These are phyloP conservation scores for Myanophis thanlyinensis DNA, from an alignment of 2,113 vertebrate genomes.

Conservation along the genomic window DNA sequence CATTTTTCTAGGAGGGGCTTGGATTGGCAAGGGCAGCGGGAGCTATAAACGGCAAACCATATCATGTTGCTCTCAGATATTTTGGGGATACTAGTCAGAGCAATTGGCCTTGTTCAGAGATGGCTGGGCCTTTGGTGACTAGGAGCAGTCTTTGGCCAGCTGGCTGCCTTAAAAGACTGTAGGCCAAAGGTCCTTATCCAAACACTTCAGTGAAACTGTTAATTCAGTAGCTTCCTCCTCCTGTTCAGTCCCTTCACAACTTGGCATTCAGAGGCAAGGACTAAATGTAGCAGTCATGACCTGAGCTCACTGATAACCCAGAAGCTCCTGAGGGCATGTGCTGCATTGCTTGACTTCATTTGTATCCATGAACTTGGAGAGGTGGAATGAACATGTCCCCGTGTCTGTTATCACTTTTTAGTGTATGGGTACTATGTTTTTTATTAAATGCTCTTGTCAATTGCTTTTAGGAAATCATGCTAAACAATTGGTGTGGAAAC, in stretches of 20 bases:
- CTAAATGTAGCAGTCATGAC: not conserved
- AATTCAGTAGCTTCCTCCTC: not conserved
- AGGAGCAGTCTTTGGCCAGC: not conserved
- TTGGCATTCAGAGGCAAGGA: not conserved
- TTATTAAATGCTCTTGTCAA: not conserved
- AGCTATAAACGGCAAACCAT: not conserved
- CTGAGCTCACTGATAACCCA: not conserved
- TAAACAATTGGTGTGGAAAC: not conserved
- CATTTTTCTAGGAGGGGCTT: not conserved
- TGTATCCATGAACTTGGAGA: not conserved
- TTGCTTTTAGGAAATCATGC: too few species aligned
- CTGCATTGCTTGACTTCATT: not conserved
- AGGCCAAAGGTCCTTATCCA: not conserved
- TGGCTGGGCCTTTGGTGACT: not conserved
- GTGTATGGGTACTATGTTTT: not conserved
- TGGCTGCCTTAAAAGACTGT: not conserved
- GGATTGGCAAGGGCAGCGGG: rapidly evolving
- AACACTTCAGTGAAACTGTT: not conserved
- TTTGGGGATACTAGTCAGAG: not conserved
- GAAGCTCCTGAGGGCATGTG: too few species aligned
- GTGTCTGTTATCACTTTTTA: not conserved
- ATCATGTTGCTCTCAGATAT: constrained; percentile 17
- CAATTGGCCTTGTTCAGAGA: not conserved
- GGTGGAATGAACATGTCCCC: too few species aligned
- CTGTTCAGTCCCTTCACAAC: not conserved